A percentile compares a stretch with the other conserved stretches of the same genome.
Conservation (phyloP, 1,140 invertebrate species). For the Drosophila erecta region DNA sequence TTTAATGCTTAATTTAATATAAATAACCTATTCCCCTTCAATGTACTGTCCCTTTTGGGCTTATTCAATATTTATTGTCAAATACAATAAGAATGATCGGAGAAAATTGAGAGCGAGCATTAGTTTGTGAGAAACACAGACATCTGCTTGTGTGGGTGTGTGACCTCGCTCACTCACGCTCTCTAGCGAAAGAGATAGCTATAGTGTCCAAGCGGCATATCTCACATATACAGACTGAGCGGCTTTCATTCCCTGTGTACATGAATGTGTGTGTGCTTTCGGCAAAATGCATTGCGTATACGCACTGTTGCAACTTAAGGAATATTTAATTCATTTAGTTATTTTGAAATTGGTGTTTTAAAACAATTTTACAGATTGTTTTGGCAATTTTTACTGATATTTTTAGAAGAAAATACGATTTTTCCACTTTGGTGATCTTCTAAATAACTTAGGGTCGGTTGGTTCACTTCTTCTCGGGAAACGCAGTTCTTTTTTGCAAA, state of each 20-base stretch:
- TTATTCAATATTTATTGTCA: conserved; percentile 54
- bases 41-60: not conserved
- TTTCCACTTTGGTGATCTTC: not conserved
- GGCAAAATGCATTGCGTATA: conserved; percentile 42
- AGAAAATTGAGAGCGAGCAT: conserved; percentile 41
- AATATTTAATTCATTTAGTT: not conserved
- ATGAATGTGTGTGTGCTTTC: conserved; percentile 3
- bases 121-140: not conserved
- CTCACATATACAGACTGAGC: conserved; percentile 5
- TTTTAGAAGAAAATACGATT: not conserved
- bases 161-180: not conserved
- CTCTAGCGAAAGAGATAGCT: conserved; percentile 21
- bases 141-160: conserved; percentile 12
- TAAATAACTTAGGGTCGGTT: no score
- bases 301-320: conserved; percentile 22
- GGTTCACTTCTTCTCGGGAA: not conserved
- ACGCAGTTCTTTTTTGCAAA: not conserved
- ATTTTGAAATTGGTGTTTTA: not conserved
- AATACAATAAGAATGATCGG: conserved; percentile 67
- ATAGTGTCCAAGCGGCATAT: conserved; percentile 21
- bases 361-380: not conserved
- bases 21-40: not conserved
- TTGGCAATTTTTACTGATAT: not conserved
- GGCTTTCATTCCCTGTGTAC: not conserved
- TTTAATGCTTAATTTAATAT: not conserved